Percentiles rank a stretch among this genome's conserved stretches.
These are phyloP conservation scores for Plagiodera versicolora DNA, from an alignment of 2,888 invertebrate genomes.

Conservation along the genomic window DNA sequence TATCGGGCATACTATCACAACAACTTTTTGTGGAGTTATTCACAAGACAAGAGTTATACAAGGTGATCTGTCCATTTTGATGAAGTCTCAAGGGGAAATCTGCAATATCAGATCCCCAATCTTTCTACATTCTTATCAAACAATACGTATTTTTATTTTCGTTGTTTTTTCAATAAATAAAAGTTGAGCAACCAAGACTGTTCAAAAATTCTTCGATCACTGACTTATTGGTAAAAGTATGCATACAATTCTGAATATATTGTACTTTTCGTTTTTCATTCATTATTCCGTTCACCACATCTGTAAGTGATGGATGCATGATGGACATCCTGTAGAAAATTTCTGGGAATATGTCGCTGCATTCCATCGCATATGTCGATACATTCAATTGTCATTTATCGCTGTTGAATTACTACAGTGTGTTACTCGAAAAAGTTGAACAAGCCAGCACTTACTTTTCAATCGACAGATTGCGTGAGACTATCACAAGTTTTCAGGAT, in stretches of 20 bases:
- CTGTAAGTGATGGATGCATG: constrained; percentile 22
- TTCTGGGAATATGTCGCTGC: constrained; percentile 29
- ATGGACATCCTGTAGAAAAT: constrained; percentile 26
- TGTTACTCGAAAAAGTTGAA: too few relatives aligned
- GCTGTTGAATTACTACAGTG: constrained; percentile 9
- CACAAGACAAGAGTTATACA: neutral
- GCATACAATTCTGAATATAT: too few relatives aligned
- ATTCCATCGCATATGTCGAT: constrained; percentile 9
- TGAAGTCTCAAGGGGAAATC: neutral
- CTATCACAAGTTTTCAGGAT: neutral
- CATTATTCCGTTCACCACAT: constrained; percentile 2
- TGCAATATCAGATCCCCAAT: too few relatives aligned
- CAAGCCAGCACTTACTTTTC: too few relatives aligned
- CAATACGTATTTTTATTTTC: too few relatives aligned
- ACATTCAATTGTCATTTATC: constrained; percentile 3
- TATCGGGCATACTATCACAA: constrained; percentile 6
- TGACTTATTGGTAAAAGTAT: too few relatives aligned
- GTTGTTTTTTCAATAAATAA: too few relatives aligned
- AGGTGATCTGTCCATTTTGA: neutral
- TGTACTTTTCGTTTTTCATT: neutral
- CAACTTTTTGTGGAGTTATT: neutral
- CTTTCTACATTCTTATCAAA: too few relatives aligned
- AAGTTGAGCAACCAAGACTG: too few relatives aligned
- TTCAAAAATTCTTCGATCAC: too few relatives aligned
- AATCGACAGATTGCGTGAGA: too few relatives aligned